Evolutionary conservation across 2,113 vertebrate species (phyloP).

Genomic region (Odontesthes bonariensis): DNA sequence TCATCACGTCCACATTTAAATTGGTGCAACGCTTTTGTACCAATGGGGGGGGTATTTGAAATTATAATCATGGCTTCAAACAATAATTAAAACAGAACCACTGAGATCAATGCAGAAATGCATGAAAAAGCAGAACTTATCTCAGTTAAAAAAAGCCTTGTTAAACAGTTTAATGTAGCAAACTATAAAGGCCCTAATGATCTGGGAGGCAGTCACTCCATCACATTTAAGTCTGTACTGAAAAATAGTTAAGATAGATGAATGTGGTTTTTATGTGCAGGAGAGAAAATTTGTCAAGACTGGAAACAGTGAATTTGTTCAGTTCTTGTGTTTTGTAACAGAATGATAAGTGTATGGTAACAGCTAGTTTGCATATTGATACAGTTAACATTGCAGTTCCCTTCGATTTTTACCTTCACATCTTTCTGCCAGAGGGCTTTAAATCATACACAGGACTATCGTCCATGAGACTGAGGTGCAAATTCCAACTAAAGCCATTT

Average conservation of each 20-base stretch:
- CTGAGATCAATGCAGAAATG: no score
- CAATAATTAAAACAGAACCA: not conserved
- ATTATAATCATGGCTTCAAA: no score
- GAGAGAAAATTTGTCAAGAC: constrained; percentile 27
- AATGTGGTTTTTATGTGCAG: constrained; percentile 11
- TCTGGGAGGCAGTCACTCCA: constrained; percentile 44
- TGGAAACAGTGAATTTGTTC: constrained; percentile 16
- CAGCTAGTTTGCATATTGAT: constrained; percentile 42
- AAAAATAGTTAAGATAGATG: constrained; percentile 25
- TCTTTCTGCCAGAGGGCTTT: not conserved
- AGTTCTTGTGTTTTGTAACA: constrained; percentile 3
- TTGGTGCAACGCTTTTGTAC: not conserved
- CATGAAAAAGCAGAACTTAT: constrained; percentile 32
- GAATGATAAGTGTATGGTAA: constrained; percentile 35
- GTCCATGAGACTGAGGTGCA: not conserved
- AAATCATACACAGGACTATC: not conserved
- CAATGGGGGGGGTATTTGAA: no score
- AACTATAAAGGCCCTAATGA: constrained; percentile 61
- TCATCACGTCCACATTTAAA: not conserved
- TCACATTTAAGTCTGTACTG: constrained; percentile 37
- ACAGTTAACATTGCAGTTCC: constrained; percentile 1
- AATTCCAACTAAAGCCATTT: not conserved
- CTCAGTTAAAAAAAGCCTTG: constrained; percentile 19
- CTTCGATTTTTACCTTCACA: not conserved
- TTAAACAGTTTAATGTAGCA: constrained; percentile 63